A percentile compares a stretch with the other conserved stretches of the same genome.
phyloP scores from a whole-genome alignment of 2,888 invertebrate genomes.

The Lagria hirta region DNA sequence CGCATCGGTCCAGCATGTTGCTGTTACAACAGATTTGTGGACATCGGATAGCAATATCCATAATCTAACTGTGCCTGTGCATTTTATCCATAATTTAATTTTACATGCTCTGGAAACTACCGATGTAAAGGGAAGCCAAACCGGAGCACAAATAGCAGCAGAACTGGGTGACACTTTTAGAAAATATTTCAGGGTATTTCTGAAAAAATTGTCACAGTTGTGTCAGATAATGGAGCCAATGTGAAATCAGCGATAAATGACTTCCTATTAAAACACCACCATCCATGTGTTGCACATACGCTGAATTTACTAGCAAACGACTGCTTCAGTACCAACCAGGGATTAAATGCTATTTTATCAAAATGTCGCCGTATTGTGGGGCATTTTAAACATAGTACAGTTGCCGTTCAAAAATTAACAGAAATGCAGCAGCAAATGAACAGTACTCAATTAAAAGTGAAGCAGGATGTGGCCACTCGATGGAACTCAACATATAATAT shows the following conservation, averaged over 20 bases:
- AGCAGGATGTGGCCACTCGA: slow-evolving; percentile 36
- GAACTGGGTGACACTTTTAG: slow-evolving; percentile 6
- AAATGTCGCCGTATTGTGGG: slow-evolving; percentile 32
- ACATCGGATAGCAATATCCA: slow-evolving; percentile 6
- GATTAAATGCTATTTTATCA: slow-evolving; percentile 21
- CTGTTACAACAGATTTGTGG: slow-evolving; percentile 5
- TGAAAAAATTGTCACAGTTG: slow-evolving; percentile 6
- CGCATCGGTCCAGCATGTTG: not conserved
- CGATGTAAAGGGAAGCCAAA: slow-evolving; percentile 5
- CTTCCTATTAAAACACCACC: slow-evolving; percentile 7
- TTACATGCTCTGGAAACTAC: slow-evolving; percentile 3
- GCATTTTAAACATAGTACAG: slow-evolving; percentile 36
- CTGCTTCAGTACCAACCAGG: slow-evolving; percentile 1
- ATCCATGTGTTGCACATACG: slow-evolving; percentile 6
- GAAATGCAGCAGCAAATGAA: slow-evolving; percentile 32
- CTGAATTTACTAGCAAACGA: slow-evolving; percentile 4
- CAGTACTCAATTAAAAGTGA: slow-evolving; percentile 33
- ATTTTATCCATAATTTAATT: slow-evolving; percentile 4
- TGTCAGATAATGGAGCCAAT: slow-evolving; percentile 11
- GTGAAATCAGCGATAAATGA: slow-evolving; percentile 6
- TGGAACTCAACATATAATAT: slow-evolving; percentile 33
- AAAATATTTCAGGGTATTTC: slow-evolving; percentile 6
- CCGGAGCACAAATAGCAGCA: not conserved
- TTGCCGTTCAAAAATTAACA: slow-evolving; percentile 33
- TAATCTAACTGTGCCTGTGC: slow-evolving; percentile 2